These are phyloP conservation scores for Micropoecilia bifurca DNA, from an alignment of 2,797 vertebrate species.

Conservation along the genomic window DNA sequence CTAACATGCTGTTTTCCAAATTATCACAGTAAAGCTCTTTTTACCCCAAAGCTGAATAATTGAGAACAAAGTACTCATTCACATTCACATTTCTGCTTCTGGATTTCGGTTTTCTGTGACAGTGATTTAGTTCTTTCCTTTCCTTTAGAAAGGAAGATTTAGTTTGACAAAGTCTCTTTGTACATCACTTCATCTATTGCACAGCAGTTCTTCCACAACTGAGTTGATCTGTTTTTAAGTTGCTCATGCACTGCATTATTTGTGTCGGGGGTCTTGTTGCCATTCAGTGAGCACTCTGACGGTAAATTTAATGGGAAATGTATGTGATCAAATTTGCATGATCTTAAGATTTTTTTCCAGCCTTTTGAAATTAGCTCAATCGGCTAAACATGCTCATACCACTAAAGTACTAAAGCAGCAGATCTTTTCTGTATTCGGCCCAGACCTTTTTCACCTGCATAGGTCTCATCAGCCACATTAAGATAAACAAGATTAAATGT, in stretches of 20 bases:
- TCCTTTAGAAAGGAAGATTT: background rate
- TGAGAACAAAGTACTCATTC: background rate
- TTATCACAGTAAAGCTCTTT: background rate
- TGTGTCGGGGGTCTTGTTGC: background rate
- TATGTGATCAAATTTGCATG: background rate
- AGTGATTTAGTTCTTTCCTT: background rate
- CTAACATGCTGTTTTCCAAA: background rate
- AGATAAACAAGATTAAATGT: conserved; percentile 77
- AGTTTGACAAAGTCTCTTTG: background rate
- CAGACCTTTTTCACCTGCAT: conserved; percentile 47
- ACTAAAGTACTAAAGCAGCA: background rate
- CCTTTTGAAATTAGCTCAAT: background rate
- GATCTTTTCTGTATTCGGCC: conserved; percentile 12
- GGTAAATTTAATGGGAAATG: background rate
- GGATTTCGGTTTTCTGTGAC: background rate
- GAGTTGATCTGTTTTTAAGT: background rate
- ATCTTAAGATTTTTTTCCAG: too few relatives aligned
- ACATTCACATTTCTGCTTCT: background rate
- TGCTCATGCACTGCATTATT: background rate
- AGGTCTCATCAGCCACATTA: conserved; percentile 66
- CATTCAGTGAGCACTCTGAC: background rate
- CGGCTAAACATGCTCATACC: background rate
- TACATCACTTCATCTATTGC: background rate
- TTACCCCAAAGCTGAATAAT: background rate
- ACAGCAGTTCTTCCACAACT: background rate